phyloP scores from a whole-genome alignment of 2,797 vertebrate genomes.

The Macropodus opercularis region DNA sequence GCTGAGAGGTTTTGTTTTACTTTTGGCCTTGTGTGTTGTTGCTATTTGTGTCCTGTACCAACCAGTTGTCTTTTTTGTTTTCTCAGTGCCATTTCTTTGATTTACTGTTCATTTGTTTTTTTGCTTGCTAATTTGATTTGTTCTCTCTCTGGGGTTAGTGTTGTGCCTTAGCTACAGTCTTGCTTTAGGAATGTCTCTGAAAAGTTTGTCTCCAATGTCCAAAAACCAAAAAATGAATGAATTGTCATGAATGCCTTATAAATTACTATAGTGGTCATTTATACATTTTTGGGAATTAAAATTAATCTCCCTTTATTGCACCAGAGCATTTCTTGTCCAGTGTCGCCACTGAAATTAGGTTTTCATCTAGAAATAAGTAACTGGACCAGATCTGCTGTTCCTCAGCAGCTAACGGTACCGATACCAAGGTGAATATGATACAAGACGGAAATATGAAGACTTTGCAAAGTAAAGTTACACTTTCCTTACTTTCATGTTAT shows the following conservation, averaged over 20 bases:
- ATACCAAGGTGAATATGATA: no score
- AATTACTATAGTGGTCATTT: conserved; percentile 71
- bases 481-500: not conserved
- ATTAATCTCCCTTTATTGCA: conserved; percentile 28
- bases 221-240: conserved; percentile 63
- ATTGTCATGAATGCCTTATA: conserved; percentile 88
- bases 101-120: not conserved
- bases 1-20: conserved; percentile 2
- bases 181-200: conserved; percentile 73
- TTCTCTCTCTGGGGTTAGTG: conserved; percentile 69
- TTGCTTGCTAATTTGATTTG: not conserved
- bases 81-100: not conserved
- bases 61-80: not conserved
- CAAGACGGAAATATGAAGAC: no score
- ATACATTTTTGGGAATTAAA: conserved; percentile 59
- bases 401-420: no score
- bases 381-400: no score
- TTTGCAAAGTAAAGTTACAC: no score
- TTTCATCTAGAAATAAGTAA: no score
- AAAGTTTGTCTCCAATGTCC: conserved; percentile 63
- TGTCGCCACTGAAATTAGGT: no score
- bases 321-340: not conserved
- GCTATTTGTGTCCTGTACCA: not conserved
- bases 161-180: conserved; percentile 93
- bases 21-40: not conserved